phyloP scores from a whole-genome alignment of 2,888 invertebrate genomes.

The Silvanus unidentatus region DNA sequence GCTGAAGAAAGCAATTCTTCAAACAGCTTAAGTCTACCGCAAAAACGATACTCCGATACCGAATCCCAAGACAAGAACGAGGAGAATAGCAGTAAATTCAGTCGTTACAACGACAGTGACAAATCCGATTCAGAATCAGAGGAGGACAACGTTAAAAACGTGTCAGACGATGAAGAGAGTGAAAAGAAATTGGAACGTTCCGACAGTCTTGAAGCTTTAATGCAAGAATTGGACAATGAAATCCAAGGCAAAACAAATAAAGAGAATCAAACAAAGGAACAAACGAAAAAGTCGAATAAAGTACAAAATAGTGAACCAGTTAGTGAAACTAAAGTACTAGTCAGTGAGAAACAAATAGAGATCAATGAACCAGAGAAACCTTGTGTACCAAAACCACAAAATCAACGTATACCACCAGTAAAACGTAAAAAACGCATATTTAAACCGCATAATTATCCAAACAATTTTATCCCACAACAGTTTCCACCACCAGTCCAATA shows the following conservation, averaged over 20 bases:
- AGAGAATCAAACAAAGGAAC: conserved; percentile 13
- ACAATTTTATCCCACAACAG: conserved; percentile 6
- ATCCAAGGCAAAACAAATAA: conserved; percentile 36
- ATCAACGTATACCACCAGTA: neutral
- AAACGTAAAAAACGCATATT: neutral
- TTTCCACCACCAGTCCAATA: conserved; percentile 12
- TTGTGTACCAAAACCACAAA: neutral
- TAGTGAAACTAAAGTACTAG: conserved; percentile 16
- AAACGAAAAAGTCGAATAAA: conserved; percentile 15
- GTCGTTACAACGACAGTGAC: conserved; percentile 48
- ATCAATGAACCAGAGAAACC: conserved; percentile 1
- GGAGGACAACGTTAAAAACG: neutral
- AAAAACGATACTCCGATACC: conserved; percentile 35
- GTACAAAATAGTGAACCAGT: conserved; percentile 15
- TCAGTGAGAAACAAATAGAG: conserved; percentile 4
- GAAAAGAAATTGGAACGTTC: conserved; percentile 43
- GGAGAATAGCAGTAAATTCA: conserved; percentile 45
- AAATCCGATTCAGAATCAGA: conserved; percentile 44
- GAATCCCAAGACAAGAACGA: conserved; percentile 16
- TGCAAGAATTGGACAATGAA: conserved; percentile 51
- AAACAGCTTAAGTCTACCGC: conserved; percentile 31
- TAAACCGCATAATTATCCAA: neutral
- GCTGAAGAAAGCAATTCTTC: conserved; percentile 22
- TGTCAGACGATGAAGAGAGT: conserved; percentile 29
- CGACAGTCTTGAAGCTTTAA: conserved; percentile 49